Evolutionary conservation across 1,140 invertebrate genomes (phyloP), one percentile per base, ranked within the genome.

Genomic region (Ericerus pela): DNA sequence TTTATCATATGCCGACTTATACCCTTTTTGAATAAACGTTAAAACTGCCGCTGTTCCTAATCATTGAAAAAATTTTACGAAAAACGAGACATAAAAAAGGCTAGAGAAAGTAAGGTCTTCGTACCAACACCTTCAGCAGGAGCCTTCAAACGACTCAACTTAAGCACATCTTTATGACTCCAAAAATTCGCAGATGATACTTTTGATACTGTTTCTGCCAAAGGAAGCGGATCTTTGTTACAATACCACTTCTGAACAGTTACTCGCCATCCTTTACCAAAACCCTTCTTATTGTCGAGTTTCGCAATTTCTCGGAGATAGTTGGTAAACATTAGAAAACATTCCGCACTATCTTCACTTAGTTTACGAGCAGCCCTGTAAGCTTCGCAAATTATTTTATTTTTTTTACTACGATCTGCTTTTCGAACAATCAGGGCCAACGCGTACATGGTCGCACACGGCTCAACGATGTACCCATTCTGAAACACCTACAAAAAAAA

Each of bases 261-360:
- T 47, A 47, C 41, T 10, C 41, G 41, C 41, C 41, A 47, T 20
- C 41, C 41, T 47, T 47, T 47, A 20, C 41, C 41, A 16, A 47
- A 47, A 10, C 41, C 41, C 26, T 47, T 47, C 14, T 47, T 20
- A 6, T 47, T 16, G 8, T 47, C 41, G 20, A 24, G 22, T 16
- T 47, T 8, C 8, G 41, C 41, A 4, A 47, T 47, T 47, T 47
- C 41, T 4, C 41, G 41, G 4, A 47, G 14, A 47, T 47, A 47
- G 4, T 24, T 18, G 8, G 41, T 47, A 47, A 47, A 47, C 26
- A 22, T 47, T 3, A 47, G 14, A 47, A 47, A 47, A 24, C 26
- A 47, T 22, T 47, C 41, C 6, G 20, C 41, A 16, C 16, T 47
- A 22, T 47, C 41, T 47, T 47, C 41, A 24, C 41, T 47, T 14